A percentile compares a stretch with the other conserved stretches of the same genome.
Evolutionary conservation across 2,113 vertebrate genomes (phyloP).

Genomic region (Arizona elegans): DNA sequence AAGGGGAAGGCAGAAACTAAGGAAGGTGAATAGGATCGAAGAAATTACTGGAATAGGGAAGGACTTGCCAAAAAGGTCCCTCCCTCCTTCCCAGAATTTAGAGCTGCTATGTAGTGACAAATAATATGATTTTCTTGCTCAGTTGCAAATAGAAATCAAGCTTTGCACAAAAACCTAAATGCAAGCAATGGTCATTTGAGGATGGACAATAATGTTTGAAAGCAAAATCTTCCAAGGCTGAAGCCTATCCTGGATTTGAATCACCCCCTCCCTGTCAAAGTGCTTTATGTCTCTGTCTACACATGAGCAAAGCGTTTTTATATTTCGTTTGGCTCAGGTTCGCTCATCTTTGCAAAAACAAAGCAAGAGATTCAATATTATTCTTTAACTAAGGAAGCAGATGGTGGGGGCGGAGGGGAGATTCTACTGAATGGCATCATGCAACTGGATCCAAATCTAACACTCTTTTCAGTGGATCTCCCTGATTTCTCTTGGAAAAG

Average conservation of each 20-base stretch:
- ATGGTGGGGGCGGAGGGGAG: not conserved
- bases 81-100: not conserved
- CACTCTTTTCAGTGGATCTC: slow-evolving; percentile 7
- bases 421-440: not conserved
- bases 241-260: not conserved
- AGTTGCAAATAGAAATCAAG: not conserved
- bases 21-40: not conserved
- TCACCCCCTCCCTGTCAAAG: not conserved
- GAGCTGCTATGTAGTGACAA: not conserved
- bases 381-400: not conserved
- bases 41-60: not conserved
- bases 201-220: not conserved
- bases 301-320: not conserved
- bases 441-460: slow-evolving; percentile 8
- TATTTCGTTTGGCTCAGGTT: not conserved
- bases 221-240: not conserved
- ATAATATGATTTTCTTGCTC: not conserved
- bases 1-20: not conserved
- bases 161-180: not conserved
- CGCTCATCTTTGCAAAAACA: not conserved
- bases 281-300: not conserved
- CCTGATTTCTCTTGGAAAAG: slow-evolving; percentile 8
- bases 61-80: not conserved
- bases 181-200: not conserved
- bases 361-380: not conserved